Evolutionary conservation across 2,113 vertebrate genomes (phyloP).

Genomic region (Oryzias curvinotus): DNA sequence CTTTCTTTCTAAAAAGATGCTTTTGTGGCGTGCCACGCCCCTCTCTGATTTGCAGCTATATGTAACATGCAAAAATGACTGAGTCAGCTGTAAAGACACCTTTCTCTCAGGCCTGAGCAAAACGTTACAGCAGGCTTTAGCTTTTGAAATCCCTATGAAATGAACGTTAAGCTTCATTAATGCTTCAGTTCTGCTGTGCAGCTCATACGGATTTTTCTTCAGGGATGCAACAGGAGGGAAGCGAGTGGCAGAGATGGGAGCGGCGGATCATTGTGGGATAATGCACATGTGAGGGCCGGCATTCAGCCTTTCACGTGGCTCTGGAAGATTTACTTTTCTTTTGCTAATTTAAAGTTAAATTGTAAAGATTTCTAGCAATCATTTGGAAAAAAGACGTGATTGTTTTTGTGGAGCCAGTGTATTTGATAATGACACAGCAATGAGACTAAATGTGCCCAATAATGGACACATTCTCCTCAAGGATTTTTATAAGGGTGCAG

Average conservation of each 20-base stretch:
- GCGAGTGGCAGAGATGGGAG: slow-evolving; percentile 13
- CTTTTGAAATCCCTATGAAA: slow-evolving; percentile 43
- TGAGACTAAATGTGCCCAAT: no score
- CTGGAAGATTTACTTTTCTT: no score
- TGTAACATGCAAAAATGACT: neutral
- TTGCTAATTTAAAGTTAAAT: no score
- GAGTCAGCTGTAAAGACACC: slow-evolving; percentile 2
- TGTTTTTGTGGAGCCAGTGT: no score
- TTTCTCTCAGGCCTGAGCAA: slow-evolving; percentile 17
- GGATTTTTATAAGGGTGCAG: no score
- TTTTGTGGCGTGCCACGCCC: neutral
- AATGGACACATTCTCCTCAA: no score
- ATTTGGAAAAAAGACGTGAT: no score
- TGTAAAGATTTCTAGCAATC: no score
- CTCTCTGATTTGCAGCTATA: slow-evolving; percentile 2
- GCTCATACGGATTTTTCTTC: slow-evolving; percentile 56
- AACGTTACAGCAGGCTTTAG: slow-evolving; percentile 36
- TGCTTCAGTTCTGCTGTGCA: slow-evolving; percentile 24
- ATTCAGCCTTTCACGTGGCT: no score
- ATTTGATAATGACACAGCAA: no score
- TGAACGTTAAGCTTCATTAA: slow-evolving; percentile 60
- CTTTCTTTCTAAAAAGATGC: neutral
- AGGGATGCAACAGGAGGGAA: slow-evolving; percentile 15
- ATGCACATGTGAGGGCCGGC: slow-evolving; percentile 5
- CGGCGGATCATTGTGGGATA: slow-evolving; percentile 36